Percentiles rank a stretch among this genome's conserved stretches.
Conservation (phyloP, 2,888 invertebrate genomes). For the Anagyrus pseudococci region DNA sequence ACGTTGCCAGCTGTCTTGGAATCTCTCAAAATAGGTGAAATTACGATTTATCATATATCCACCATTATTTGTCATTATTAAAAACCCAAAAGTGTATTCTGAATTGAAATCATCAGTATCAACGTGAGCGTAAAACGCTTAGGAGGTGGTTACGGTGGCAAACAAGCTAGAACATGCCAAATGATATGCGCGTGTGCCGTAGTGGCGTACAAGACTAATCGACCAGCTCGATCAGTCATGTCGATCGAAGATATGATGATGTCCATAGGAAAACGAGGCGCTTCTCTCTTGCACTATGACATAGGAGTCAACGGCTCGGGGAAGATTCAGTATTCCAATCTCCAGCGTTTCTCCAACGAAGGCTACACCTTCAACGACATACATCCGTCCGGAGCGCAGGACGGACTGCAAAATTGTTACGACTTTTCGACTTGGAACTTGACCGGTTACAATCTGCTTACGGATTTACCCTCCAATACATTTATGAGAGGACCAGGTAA, state of each 20-base stretch:
- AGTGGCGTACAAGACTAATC: constrained; percentile 69
- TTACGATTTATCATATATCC: neutral
- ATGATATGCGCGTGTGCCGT: constrained; percentile 74
- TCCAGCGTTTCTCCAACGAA: constrained; percentile 48
- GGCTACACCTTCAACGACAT: constrained; percentile 63
- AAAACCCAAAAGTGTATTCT: neutral
- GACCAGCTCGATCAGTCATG: constrained; percentile 76
- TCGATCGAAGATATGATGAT: constrained; percentile 77
- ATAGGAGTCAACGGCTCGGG: constrained; percentile 71
- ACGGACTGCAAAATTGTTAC: constrained; percentile 67
- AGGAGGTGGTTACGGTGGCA: constrained; percentile 79
- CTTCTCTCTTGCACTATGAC: constrained; percentile 71
- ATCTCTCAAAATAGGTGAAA: constrained; percentile 69
- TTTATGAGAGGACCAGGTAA: constrained; percentile 76
- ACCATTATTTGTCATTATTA: neutral
- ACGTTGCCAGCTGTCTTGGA: constrained; percentile 66
- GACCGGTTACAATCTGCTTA: constrained; percentile 61
- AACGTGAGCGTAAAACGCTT: constrained; percentile 75
- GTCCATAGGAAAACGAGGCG: constrained; percentile 71
- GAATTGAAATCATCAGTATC: constrained; percentile 63
- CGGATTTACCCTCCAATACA: constrained; percentile 74
- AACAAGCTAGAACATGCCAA: constrained; percentile 70
- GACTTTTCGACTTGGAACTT: constrained; percentile 67
- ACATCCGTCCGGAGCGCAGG: constrained; percentile 32
- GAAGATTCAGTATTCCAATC: constrained; percentile 71